A percentile compares a stretch with the other conserved stretches of the same genome.
These are phyloP conservation scores for Phthorimaea operculella DNA, from an alignment of 1,140 invertebrate species.

Conservation along the genomic window DNA sequence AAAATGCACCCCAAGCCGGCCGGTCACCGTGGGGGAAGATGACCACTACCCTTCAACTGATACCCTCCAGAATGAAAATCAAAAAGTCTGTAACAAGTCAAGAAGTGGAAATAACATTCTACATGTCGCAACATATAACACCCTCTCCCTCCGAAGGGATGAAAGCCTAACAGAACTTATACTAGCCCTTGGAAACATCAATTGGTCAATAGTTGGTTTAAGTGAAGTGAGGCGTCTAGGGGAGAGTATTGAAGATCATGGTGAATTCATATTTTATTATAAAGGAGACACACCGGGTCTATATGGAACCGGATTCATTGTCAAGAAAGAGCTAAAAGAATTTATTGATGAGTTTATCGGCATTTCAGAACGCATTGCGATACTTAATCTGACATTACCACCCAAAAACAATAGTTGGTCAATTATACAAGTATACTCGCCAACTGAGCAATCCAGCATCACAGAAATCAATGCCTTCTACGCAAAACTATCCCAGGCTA, in stretches of 20 bases:
- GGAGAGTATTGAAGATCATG: slow-evolving; percentile 23
- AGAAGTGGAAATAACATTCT: background rate
- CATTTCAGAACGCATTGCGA: slow-evolving; percentile 19
- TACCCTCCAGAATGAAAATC: background rate
- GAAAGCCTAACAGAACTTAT: slow-evolving; percentile 8
- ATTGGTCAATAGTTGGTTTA: slow-evolving; percentile 26
- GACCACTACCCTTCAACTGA: background rate
- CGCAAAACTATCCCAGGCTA: slow-evolving; percentile 14
- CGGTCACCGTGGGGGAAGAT: background rate
- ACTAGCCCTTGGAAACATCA: slow-evolving; percentile 16
- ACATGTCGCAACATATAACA: background rate
- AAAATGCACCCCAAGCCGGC: slow-evolving; percentile 12
- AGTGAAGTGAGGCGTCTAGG: slow-evolving; percentile 26
- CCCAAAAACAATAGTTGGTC: slow-evolving; percentile 17
- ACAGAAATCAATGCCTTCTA: slow-evolving; percentile 22
- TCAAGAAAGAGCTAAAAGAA: slow-evolving; percentile 21
- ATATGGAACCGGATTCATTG: slow-evolving; percentile 26
- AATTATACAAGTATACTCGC: slow-evolving; percentile 28
- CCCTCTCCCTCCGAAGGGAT: background rate
- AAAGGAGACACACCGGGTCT: slow-evolving; percentile 21
- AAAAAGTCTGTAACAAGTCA: background rate
- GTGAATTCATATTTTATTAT: slow-evolving; percentile 18
- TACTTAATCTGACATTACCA: slow-evolving; percentile 16
- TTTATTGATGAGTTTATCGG: slow-evolving; percentile 16
- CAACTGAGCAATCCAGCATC: slow-evolving; percentile 24